Evolutionary conservation across 2,113 vertebrate genomes (phyloP).

Genomic region (Mohoua ochrocephala): DNA sequence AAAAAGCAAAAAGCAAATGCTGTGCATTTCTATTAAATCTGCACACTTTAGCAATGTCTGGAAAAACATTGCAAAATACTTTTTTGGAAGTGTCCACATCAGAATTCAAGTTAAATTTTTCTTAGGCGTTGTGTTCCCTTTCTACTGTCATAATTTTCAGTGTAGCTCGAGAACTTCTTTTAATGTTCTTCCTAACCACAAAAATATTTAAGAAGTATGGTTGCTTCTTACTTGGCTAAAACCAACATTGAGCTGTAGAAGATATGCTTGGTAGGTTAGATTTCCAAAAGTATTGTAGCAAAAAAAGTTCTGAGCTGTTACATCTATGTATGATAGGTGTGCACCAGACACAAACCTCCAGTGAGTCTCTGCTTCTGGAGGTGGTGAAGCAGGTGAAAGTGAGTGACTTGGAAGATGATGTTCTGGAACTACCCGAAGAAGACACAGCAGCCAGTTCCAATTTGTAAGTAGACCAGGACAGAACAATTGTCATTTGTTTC

Average conservation of each 20-base stretch:
- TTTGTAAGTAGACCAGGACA: conserved; percentile 61
- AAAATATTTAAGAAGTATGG: not conserved
- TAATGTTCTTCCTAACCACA: not conserved
- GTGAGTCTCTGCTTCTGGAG: conserved; percentile 90
- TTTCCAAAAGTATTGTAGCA: not conserved
- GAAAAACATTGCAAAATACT: not conserved
- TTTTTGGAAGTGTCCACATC: not conserved
- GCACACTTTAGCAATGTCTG: not conserved
- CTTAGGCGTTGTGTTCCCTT: not conserved
- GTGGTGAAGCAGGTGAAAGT: conserved; percentile 96
- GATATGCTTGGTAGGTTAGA: not conserved
- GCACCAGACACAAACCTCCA: conserved; percentile 79
- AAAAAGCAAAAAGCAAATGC: not conserved
- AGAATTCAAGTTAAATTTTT: not conserved
- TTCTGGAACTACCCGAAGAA: conserved; percentile 90
- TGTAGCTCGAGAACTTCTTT: not conserved
- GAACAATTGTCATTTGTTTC: not conserved
- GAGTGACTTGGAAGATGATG: conserved; percentile 90
- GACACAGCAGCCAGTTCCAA: conserved; percentile 71
- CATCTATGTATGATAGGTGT: conserved; percentile 72
- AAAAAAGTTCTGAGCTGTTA: not conserved
- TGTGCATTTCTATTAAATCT: not conserved
- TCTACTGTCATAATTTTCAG: not conserved
- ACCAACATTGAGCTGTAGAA: not conserved
- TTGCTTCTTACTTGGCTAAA: not conserved